Percentiles rank a stretch among this genome's conserved stretches.
Conservation (phyloP, 2,113 vertebrate genomes). For the Pionites leucogaster region DNA sequence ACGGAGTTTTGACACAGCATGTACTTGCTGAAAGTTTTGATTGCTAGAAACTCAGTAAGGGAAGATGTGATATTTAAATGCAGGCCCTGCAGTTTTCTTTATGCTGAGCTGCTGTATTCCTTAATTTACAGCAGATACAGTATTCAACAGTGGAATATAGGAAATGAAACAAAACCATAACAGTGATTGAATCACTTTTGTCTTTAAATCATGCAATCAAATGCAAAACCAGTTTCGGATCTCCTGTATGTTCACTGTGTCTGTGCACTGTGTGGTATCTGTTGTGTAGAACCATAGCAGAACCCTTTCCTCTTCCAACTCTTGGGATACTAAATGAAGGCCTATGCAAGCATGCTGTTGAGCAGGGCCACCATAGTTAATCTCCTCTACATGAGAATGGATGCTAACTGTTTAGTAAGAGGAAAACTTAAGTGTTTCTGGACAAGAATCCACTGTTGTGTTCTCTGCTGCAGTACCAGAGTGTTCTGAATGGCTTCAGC, state of each 20-base stretch:
- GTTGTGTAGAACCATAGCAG: accelerated
- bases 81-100: background rate
- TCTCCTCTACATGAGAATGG: background rate
- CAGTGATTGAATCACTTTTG: background rate
- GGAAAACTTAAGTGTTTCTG: background rate
- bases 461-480: background rate
- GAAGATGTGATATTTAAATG: background rate
- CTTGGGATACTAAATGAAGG: background rate
- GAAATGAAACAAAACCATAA: background rate
- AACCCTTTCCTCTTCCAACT: background rate
- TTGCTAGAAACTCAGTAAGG: background rate
- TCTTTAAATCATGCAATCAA: background rate
- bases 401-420: background rate
- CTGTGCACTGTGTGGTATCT: background rate
- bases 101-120: background rate
- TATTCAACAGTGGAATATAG: background rate
- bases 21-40: background rate
- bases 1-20: accelerated
- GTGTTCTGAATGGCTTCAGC: background rate
- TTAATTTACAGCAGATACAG: background rate
- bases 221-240: background rate
- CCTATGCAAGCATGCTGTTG: background rate
- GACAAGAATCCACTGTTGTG: no score
- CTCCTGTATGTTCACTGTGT: background rate
- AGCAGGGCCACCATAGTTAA: background rate